Base-by-base conservation (phyloP, 2,797 vertebrate species). In the Amblyopsis hoosieri region DNA sequence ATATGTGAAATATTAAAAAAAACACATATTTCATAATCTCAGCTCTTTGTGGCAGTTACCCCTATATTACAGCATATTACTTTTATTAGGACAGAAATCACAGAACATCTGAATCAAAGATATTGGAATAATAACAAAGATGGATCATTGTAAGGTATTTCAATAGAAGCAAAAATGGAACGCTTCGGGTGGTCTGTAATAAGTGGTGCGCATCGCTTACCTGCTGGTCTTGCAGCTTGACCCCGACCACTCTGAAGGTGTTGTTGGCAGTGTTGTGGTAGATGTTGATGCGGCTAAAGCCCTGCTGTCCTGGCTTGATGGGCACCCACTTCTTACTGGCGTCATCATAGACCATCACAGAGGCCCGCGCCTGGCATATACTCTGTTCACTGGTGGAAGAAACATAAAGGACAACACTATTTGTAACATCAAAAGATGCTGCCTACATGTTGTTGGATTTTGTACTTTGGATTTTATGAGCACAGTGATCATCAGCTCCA, bases 281-380 rank as follows among this genome's bases (percentile, higher is more conserved):
- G 80, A 99, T 99, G 91, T 97, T 98, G 89, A 99, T 96, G 78
- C 98, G 95, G 84, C 98, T 99, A 94, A 99, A 99, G 67, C 97
- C 98, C 88, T 98, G 97, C 85, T 98, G 97, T 47, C 98, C 98
- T 0, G 97, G 95, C 82, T 98, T 99, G 91, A 98, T 97, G 66
- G 98, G 97, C 69, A 99, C 95, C 98, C 98, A 99, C 88, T 99
- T 99, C 93, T 99, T 99, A 90, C 96, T 99, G 92, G 96, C 95
- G 90, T 99, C 97, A 64, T 99, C 98, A 37, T 99, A 99, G 87
- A 99, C 95, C 98, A 99, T 99, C 78, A 99, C 97, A 57, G 97
- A 99, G 86, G 98, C 97, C 89, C 97, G 94, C 51, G 98, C 97
- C 94, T 99, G 98, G 94, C 98, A 99, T 93, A 99, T 98, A 85